These are phyloP conservation scores for Mantis religiosa DNA, from an alignment of 2,888 invertebrate species.

Conservation along the genomic window DNA sequence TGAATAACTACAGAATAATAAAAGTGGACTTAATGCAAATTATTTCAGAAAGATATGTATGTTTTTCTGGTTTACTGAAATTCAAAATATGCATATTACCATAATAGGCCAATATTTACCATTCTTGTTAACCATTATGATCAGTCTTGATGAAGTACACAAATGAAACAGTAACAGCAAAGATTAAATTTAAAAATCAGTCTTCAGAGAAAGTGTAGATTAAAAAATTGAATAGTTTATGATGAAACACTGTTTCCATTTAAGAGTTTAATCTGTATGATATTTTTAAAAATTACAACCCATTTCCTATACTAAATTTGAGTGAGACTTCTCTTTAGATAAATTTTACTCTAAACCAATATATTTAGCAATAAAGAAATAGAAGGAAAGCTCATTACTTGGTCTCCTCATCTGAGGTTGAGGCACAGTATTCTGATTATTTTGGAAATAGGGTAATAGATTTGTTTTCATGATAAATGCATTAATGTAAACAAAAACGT, in stretches of 20 bases:
- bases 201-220: not conserved
- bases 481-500: not conserved
- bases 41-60: not conserved
- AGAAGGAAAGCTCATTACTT: not conserved
- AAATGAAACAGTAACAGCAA: not conserved
- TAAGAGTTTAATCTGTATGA: not conserved
- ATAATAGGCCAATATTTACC: not conserved
- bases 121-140: not conserved
- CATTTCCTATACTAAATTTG: not conserved
- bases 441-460: not conserved
- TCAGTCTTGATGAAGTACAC: not conserved
- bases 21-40: not conserved
- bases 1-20: not conserved
- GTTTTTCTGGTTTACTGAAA: not conserved
- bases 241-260: not conserved
- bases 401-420: not conserved
- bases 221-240: not conserved
- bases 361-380: not conserved
- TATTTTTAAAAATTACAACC: not conserved
- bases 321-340: not conserved
- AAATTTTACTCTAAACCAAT: not conserved
- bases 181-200: not conserved
- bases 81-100: not conserved
- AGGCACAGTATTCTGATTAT: not conserved
- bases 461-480: not conserved